Evolutionary conservation across 2,113 vertebrate genomes (phyloP), one percentile per base, ranked within the genome.

Genomic region (Centropus bengalensis): DNA sequence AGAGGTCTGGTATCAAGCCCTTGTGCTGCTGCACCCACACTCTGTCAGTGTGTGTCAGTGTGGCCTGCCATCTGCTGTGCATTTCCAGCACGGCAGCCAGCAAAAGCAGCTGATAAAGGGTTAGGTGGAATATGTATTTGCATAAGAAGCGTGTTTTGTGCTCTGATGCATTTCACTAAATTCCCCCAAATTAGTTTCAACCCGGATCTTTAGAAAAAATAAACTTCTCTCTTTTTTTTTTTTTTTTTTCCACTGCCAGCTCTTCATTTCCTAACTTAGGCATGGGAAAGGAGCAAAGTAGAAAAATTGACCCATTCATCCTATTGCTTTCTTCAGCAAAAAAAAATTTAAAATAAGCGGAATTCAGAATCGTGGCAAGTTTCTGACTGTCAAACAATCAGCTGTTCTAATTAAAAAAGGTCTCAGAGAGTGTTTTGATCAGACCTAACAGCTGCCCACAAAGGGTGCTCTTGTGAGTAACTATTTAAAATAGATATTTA

Each of bases 21-120:
- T 17, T 15, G 17, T 22, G 26, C 12, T 47, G 51, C 42, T 49
- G 71, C 52, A 44, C 32, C 9, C 71, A 56, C 63, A 22, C 30
- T 19, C 71, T 33, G 18, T 55, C n/a, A 23, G 66, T 16, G 42
- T n/a, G n/a, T n/a, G n/a, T n/a, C n/a, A n/a, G n/a, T n/a, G 36
- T 8, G 69, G 44, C 19, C 3, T 91, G 85, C 88, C 77, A 89
- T 68, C 95, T 96, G 86, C 54, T 84, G 93, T 74, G 60, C 27
- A 38, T 33, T 42, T 73, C 4, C 24, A 76, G 67, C 21, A 73
- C 3, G 1, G 54, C 91, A 80, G 56, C 58, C 28, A 64, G 27
- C n/a, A 6, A 55, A 60, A 22, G n/a, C 23, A 8, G 33, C 4
- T 21, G 21, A 12, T 27, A 9, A 15, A 49, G 49, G 5, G 14